A percentile compares a stretch with the other conserved stretches of the same genome.
Conservation (phyloP, 1,140 invertebrate genomes). For the Drosophila busckii region DNA sequence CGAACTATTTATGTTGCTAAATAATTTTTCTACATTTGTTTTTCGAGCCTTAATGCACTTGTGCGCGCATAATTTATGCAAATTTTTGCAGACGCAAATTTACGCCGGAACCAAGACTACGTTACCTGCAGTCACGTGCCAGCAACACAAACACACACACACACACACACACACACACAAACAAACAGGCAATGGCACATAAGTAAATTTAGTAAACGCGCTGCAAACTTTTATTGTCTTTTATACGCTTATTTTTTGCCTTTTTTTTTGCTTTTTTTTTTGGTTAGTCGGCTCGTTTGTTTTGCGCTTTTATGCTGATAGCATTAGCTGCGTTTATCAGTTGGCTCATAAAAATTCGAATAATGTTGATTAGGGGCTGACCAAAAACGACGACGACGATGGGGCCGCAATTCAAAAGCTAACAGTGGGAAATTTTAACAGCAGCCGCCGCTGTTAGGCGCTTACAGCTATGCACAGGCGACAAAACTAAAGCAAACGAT, state of each 20-base stretch:
- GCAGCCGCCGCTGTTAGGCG: too few species aligned
- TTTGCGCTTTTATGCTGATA: conserved; percentile 2
- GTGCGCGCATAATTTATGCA: conserved; percentile 52
- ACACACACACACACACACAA: neutral
- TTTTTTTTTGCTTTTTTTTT: conserved; percentile 14
- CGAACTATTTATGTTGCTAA: too few species aligned
- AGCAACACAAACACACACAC: conserved; percentile 15
- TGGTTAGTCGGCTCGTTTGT: conserved; percentile 14
- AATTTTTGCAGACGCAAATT: conserved; percentile 59
- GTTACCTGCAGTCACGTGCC: conserved; percentile 33
- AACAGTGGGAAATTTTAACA: conserved; percentile 62
- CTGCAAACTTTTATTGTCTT: conserved; percentile 25
- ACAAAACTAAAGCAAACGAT: too few species aligned
- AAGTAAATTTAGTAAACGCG: conserved; percentile 10
- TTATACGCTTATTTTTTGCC: conserved; percentile 1
- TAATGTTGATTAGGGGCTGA: conserved; percentile 32
- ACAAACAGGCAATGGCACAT: conserved; percentile 1
- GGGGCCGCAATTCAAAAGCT: too few species aligned
- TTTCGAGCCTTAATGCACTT: conserved; percentile 33
- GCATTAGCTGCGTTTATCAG: conserved; percentile 37
- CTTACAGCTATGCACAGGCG: too few species aligned
- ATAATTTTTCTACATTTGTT: conserved; percentile 21
- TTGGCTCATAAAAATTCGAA: conserved; percentile 31
- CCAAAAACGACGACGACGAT: too few species aligned
- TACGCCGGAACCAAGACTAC: conserved; percentile 7